These are phyloP conservation scores for Aricia artaxerxes DNA, from an alignment of 2,888 invertebrate genomes.

Conservation along the genomic window DNA sequence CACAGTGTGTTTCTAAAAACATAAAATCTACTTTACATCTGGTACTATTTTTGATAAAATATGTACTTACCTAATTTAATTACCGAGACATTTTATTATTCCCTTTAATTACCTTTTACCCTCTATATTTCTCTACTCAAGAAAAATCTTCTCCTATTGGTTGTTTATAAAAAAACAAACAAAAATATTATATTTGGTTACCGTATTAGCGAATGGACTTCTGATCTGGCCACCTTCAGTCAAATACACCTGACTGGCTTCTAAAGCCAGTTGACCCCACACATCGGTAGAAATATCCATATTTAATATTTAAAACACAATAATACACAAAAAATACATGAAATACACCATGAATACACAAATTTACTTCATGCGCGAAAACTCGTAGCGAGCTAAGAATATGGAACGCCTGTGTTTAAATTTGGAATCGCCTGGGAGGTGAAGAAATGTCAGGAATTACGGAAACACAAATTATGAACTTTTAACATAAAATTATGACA, in stretches of 20 bases:
- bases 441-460: slow-evolving; percentile 53
- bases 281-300: slow-evolving; percentile 89
- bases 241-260: slow-evolving; percentile 92
- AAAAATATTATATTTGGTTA: slow-evolving; percentile 64
- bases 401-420: slow-evolving; percentile 73
- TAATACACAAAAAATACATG: slow-evolving; percentile 49
- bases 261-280: slow-evolving; percentile 93
- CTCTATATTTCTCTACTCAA: not conserved
- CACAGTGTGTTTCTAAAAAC: not conserved
- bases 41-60: not conserved
- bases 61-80: not conserved
- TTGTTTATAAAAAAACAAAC: not conserved
- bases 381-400: slow-evolving; percentile 57
- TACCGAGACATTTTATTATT: not conserved
- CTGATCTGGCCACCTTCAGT: slow-evolving; percentile 88
- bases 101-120: no score
- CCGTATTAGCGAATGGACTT: slow-evolving; percentile 92
- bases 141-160: not conserved
- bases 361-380: slow-evolving; percentile 62
- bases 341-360: slow-evolving; percentile 45
- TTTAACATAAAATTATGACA: slow-evolving; percentile 16
- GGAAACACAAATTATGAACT: slow-evolving; percentile 45
- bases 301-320: slow-evolving; percentile 44
- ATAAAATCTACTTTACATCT: not conserved
- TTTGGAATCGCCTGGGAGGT: slow-evolving; percentile 75